Conservation (phyloP, 2,888 invertebrate genomes). For the Mesorhabditis sp. region DNA sequence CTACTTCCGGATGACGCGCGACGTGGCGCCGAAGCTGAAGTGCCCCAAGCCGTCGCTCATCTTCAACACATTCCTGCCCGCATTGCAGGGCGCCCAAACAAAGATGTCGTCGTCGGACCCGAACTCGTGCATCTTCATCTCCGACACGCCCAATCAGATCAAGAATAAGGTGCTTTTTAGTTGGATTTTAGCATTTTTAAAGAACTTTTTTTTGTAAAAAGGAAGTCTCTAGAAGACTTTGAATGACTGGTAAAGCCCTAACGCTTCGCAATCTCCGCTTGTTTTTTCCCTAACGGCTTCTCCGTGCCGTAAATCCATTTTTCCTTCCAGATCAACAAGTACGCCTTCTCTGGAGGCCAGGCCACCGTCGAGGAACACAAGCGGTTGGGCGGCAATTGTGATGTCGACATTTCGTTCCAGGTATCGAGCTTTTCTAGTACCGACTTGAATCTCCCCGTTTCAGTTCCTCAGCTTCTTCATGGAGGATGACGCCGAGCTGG, state of each 20-base stretch:
- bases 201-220: neutral
- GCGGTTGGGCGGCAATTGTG: constrained; percentile 84
- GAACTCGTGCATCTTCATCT: constrained; percentile 89
- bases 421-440: constrained; percentile 79
- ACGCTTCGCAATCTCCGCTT: too few species aligned
- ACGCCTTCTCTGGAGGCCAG: constrained; percentile 95
- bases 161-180: constrained; percentile 77
- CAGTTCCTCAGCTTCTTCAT: constrained; percentile 91
- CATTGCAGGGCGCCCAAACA: constrained; percentile 84
- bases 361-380: constrained; percentile 85
- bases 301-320: neutral
- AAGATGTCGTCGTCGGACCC: constrained; percentile 97
- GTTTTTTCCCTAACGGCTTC: neutral
- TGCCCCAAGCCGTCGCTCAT: constrained; percentile 80
- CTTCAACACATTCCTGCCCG: constrained; percentile 80
- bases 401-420: constrained; percentile 89
- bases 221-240: neutral
- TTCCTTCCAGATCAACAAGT: constrained; percentile 73
- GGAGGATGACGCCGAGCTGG: constrained; percentile 82
- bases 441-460: constrained; percentile 84
- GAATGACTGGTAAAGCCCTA: neutral
- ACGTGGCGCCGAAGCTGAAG: constrained; percentile 88
- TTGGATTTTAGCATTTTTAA: neutral
- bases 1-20: constrained; percentile 96
- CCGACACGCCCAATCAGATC: constrained; percentile 87